Evolutionary conservation across 1,140 invertebrate species (phyloP).

Genomic region (Trialeurodes vaporariorum): DNA sequence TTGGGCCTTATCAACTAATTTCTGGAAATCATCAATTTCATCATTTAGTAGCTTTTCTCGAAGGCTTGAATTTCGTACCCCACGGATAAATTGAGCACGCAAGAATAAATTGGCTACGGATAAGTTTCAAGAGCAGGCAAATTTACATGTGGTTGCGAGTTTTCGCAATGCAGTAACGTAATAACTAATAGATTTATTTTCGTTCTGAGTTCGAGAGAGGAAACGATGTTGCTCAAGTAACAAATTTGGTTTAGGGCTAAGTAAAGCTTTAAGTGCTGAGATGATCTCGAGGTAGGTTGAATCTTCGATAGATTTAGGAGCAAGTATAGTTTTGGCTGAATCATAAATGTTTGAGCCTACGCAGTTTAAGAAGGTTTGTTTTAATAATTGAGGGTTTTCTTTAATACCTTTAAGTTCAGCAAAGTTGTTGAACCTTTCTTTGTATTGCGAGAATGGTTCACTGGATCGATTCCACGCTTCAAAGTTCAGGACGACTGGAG

Average conservation of each 20-base stretch:
- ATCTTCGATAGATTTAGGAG: too few relatives aligned
- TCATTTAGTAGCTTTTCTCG: not conserved
- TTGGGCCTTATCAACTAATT: too few relatives aligned
- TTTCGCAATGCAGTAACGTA: not conserved
- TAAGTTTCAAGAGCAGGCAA: conserved; percentile 14
- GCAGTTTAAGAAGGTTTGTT: not conserved
- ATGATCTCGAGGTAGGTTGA: too few relatives aligned
- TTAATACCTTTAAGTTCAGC: too few relatives aligned
- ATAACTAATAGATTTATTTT: not conserved
- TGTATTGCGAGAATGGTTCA: too few relatives aligned
- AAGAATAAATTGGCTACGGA: conserved; percentile 24
- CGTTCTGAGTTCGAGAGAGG: not conserved
- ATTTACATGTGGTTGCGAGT: conserved; percentile 11
- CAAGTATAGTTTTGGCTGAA: not conserved
- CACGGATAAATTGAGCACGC: conserved; percentile 27
- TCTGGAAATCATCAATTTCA: not conserved
- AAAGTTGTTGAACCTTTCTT: too few relatives aligned
- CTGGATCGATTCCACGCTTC: too few relatives aligned
- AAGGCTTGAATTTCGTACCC: conserved; percentile 17
- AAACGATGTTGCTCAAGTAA: not conserved
- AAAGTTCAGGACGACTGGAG: too few relatives aligned
- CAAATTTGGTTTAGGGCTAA: not conserved
- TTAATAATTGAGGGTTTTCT: conserved; percentile 1
- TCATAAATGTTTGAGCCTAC: too few relatives aligned
- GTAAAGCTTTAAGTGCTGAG: too few relatives aligned